Evolutionary conservation across 2,113 vertebrate species (phyloP).

Genomic region (Solea senegalensis): DNA sequence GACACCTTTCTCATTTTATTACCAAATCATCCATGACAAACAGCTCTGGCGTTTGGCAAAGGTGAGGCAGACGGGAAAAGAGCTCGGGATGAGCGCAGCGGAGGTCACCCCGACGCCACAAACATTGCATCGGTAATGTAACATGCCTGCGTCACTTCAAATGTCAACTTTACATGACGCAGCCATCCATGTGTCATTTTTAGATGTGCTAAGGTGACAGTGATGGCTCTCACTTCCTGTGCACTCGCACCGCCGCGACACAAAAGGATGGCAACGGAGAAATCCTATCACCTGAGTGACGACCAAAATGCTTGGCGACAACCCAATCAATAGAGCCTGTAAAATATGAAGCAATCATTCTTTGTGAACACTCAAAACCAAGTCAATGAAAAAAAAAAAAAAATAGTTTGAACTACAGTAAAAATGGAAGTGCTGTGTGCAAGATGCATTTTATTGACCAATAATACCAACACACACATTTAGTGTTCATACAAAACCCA

Average conservation of each 20-base stretch:
- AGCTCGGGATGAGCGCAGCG: slow-evolving; percentile 53
- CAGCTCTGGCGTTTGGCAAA: slow-evolving; percentile 73
- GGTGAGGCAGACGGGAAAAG: slow-evolving; percentile 66
- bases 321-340: slow-evolving; percentile 65
- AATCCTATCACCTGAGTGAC: slow-evolving; percentile 65
- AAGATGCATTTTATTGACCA: slow-evolving; percentile 35
- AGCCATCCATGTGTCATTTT: slow-evolving; percentile 67
- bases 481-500: neutral
- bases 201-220: slow-evolving; percentile 62
- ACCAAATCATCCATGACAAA: slow-evolving; percentile 83
- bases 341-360: slow-evolving; percentile 63
- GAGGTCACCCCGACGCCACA: slow-evolving; percentile 66
- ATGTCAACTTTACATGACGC: slow-evolving; percentile 70
- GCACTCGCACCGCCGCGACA: slow-evolving; percentile 44
- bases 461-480: slow-evolving; percentile 20
- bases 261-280: slow-evolving; percentile 42
- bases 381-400: slow-evolving; percentile 44
- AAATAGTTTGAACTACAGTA: slow-evolving; percentile 27
- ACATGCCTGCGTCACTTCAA: slow-evolving; percentile 69
- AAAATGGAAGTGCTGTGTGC: slow-evolving; percentile 21
- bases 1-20: slow-evolving; percentile 81
- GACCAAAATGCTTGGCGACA: slow-evolving; percentile 59
- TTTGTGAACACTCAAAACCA: slow-evolving; percentile 52
- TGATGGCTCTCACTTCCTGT: slow-evolving; percentile 61
- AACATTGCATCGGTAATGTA: slow-evolving; percentile 66